Percentiles rank a stretch among this genome's conserved stretches.
Conservation (phyloP, 2,888 invertebrate species). For the Quadroppia sp. region DNA sequence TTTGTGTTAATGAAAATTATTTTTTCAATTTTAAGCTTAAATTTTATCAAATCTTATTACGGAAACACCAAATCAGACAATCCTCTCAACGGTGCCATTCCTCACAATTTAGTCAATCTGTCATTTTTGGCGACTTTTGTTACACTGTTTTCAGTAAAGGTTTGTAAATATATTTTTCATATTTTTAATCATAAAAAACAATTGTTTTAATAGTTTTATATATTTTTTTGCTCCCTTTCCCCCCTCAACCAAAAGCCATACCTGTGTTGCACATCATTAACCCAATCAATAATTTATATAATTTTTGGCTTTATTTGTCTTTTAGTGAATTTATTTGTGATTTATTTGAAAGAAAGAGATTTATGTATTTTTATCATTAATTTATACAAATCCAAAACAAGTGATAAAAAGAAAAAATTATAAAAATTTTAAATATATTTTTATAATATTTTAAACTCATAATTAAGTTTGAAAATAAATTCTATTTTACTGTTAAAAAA, state of each 20-base stretch:
- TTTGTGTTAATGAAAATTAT: background rate
- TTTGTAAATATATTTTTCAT: background rate
- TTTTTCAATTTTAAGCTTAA: background rate
- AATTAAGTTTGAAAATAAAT: too few relatives aligned
- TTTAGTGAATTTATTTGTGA: background rate
- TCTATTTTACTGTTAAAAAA: too few relatives aligned
- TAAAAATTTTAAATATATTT: too few relatives aligned
- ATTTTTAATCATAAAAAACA: too few relatives aligned
- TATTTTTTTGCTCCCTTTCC: background rate
- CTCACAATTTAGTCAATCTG: background rate
- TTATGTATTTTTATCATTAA: background rate
- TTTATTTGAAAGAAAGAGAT: slow-evolving; percentile 5
- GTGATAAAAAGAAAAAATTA: background rate
- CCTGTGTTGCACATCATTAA: slow-evolving; percentile 20
- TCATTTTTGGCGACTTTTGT: slow-evolving; percentile 12
- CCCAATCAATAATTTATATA: background rate
- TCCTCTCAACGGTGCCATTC: slow-evolving; percentile 8
- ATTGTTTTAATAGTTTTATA: background rate
- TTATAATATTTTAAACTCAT: too few relatives aligned
- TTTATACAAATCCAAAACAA: slow-evolving; percentile 13
- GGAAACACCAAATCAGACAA: slow-evolving; percentile 1
- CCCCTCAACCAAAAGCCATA: background rate
- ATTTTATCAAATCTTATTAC: slow-evolving; percentile 15
- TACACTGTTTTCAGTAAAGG: slow-evolving; percentile 2
- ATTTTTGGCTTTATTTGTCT: slow-evolving; percentile 19